Evolutionary conservation across 2,888 invertebrate species (phyloP), one percentile per base, ranked within the genome.

Genomic region (Xestia rhomboidea): DNA sequence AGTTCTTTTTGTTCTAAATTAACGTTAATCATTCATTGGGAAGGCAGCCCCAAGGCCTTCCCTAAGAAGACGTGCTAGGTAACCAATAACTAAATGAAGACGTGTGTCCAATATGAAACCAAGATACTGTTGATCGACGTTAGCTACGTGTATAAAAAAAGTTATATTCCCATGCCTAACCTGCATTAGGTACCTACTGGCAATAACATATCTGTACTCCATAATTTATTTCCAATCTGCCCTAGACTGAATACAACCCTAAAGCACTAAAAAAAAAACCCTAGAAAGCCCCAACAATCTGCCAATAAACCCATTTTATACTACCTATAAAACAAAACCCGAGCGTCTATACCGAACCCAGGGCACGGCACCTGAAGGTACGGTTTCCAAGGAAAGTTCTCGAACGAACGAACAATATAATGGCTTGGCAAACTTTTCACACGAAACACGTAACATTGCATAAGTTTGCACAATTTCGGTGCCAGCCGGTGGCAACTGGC

Each of bases 401-500:
- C 71, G 11, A 74, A 38, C 60, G 27, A 57, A 60, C 74, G 67
- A 81, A 84, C 81, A 83, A 62, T 66, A 68, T 89, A 90, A 89
- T 84, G 80, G 89, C 81, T 88, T 88, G 76, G 87, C 88, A 88
- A 92, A 92, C 87, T 92, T 88, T 84, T 27, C 77, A 73, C 80
- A 70, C 80, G 79, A 54, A 74, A 63, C 87, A 86, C 87, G 86
- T 77, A 82, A 88, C 71, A 80, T 91, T 93, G 92, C 91, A 94
- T 91, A 94, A 93, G 91, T 93, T 91, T 92, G 90, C 92, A 91
- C 90, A 90, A 87, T 90, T 91, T 89, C 76, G 93, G 90, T 89
- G 85, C 83, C 74, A 73, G 80, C 81, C 86, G 89, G 90, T 92
- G 94, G 94, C 89, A 95, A 94, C 89, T 85, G 94, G 94, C 89